Conservation (phyloP, 1,140 invertebrate genomes). For the Drosophila sturtevanti region DNA sequence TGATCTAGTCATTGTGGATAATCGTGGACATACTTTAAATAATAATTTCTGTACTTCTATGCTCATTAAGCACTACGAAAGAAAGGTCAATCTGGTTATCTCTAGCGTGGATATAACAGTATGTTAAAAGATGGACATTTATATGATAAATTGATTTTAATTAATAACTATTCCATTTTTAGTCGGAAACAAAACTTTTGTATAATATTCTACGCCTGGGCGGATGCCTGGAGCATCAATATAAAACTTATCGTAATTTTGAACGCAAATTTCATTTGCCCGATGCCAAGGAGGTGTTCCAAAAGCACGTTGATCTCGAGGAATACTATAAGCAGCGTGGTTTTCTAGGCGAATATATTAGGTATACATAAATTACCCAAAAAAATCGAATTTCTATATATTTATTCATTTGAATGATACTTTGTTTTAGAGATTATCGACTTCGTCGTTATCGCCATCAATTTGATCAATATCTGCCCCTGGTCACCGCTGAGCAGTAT, state of each 20-base stretch:
- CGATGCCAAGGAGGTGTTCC: slow-evolving; percentile 66
- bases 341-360: slow-evolving; percentile 73
- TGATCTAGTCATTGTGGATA: slow-evolving; percentile 73
- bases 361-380: slow-evolving; percentile 39
- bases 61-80: slow-evolving; percentile 73
- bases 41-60: slow-evolving; percentile 76
- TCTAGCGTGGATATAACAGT: slow-evolving; percentile 80
- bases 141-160: not conserved
- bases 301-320: slow-evolving; percentile 70
- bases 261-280: slow-evolving; percentile 70
- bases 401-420: not conserved
- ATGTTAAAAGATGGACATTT: not conserved
- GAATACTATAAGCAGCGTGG: slow-evolving; percentile 78
- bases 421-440: slow-evolving; percentile 62
- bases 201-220: slow-evolving; percentile 69
- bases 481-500: slow-evolving; percentile 66
- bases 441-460: slow-evolving; percentile 77
- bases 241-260: slow-evolving; percentile 57
- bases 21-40: slow-evolving; percentile 69
- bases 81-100: slow-evolving; percentile 71
- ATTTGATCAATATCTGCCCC: slow-evolving; percentile 63
- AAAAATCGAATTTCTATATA: not conserved
- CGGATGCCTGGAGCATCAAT: slow-evolving; percentile 67
- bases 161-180: not conserved
- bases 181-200: slow-evolving; percentile 75